Evolutionary conservation across 2,797 vertebrate genomes (phyloP).

Genomic region (Anolis apletophallus): DNA sequence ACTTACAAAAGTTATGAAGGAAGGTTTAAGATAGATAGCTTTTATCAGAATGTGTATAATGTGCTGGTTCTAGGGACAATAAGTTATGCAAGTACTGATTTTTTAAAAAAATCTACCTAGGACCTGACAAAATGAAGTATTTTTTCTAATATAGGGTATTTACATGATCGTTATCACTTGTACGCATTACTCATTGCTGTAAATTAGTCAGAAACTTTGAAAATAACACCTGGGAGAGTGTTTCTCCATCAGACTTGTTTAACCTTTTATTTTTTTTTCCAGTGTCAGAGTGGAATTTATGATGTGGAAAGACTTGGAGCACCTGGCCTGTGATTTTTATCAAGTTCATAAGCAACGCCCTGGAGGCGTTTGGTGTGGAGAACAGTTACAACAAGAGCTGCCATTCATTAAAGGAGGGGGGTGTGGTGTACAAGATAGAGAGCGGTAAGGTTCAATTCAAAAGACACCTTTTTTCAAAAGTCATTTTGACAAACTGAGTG

Average conservation of each 20-base stretch:
- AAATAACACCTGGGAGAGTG: slow-evolving; percentile 81
- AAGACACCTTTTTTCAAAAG: slow-evolving; percentile 80
- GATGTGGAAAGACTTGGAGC: slow-evolving; percentile 89
- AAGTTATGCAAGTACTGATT: slow-evolving; percentile 39
- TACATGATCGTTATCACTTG: slow-evolving; percentile 78
- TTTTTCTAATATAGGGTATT: slow-evolving; percentile 71
- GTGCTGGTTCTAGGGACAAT: background rate
- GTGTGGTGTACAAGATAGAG: slow-evolving; percentile 64
- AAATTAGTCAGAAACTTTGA: slow-evolving; percentile 77
- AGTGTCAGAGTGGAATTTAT: slow-evolving; percentile 87
- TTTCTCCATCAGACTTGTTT: slow-evolving; percentile 73
- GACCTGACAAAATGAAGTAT: slow-evolving; percentile 68
- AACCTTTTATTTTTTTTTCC: slow-evolving; percentile 74
- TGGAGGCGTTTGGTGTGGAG: slow-evolving; percentile 67
- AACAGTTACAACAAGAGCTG: slow-evolving; percentile 70
- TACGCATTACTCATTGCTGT: slow-evolving; percentile 72
- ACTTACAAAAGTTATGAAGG: background rate
- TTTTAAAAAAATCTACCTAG: slow-evolving; percentile 58
- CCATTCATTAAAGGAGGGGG: slow-evolving; percentile 70
- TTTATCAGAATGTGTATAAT: background rate
- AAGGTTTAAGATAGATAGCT: background rate
- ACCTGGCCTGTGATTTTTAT: slow-evolving; percentile 90
- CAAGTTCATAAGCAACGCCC: slow-evolving; percentile 82
- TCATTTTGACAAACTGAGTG: slow-evolving; percentile 85
- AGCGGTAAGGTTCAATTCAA: slow-evolving; percentile 55